Percentiles rank a stretch among this genome's conserved stretches.
Evolutionary conservation across 2,797 vertebrate species (phyloP).

Genomic region (Platyrinchus mystaceus): DNA sequence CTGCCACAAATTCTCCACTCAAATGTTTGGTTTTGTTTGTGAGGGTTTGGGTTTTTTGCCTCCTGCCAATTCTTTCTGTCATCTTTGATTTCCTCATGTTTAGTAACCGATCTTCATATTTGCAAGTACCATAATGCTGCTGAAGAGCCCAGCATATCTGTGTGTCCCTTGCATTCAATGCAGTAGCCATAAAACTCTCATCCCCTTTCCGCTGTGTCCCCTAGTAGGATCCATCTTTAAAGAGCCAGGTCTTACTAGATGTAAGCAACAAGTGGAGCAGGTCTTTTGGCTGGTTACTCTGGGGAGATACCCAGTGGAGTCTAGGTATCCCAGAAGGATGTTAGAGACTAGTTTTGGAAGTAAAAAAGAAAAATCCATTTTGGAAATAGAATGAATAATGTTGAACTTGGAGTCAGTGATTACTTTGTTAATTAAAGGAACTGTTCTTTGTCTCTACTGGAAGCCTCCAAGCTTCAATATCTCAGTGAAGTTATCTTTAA

Average conservation of each 20-base stretch:
- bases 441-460: neutral
- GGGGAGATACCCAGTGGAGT: neutral
- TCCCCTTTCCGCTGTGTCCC: neutral
- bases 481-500: neutral
- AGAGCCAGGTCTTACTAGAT: neutral
- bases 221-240: neutral
- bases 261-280: neutral
- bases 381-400: neutral
- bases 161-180: neutral
- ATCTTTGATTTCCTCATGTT: fast-evolving
- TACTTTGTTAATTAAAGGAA: neutral
- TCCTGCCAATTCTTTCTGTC: neutral
- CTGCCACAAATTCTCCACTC: neutral
- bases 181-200: neutral
- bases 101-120: neutral
- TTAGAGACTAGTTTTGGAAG: neutral
- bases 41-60: neutral
- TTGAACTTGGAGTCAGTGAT: neutral
- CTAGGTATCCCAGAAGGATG: neutral
- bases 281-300: neutral
- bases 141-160: neutral
- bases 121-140: fast-evolving
- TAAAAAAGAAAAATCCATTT: neutral
- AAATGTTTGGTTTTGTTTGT: neutral
- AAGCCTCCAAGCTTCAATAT: neutral